Conservation (phyloP, 2,113 vertebrate species). For the Astur gentilis region DNA sequence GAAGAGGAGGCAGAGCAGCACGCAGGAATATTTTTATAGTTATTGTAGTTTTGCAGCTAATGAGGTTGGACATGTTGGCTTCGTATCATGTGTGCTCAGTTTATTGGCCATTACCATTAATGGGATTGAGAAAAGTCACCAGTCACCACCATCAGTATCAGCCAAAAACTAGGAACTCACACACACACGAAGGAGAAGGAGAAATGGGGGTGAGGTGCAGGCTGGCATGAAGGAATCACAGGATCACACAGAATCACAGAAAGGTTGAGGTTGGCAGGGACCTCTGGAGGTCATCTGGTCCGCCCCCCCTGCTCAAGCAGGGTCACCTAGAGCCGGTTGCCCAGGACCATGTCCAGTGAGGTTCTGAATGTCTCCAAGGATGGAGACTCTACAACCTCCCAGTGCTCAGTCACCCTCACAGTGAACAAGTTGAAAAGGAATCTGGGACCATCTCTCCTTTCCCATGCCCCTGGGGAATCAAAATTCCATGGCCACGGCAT, state of each 20-base stretch:
- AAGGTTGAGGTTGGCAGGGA: neutral
- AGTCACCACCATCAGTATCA: neutral
- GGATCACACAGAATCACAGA: neutral
- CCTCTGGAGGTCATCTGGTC: neutral
- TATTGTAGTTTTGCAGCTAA: neutral
- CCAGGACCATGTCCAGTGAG: neutral
- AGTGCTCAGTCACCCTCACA: neutral
- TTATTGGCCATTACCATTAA: neutral
- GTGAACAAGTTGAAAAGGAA: neutral
- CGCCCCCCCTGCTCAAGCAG: neutral
- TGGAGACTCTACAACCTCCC: neutral
- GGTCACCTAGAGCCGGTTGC: fast-evolving
- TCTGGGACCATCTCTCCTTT: neutral
- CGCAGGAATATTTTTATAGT: neutral
- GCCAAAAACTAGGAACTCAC: neutral
- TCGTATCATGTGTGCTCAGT: neutral
- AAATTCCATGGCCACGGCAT: neutral
- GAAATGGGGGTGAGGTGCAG: neutral
- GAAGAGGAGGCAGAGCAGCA: neutral
- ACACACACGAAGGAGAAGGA: neutral
- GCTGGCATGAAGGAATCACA: neutral
- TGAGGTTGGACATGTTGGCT: neutral
- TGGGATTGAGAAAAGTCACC: neutral
- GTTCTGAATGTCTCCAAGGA: neutral
- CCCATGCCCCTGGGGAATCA: neutral